Evolutionary conservation across 1,140 invertebrate species (phyloP), one percentile per base, ranked within the genome.

Genomic region (Apis laboriosa): DNA sequence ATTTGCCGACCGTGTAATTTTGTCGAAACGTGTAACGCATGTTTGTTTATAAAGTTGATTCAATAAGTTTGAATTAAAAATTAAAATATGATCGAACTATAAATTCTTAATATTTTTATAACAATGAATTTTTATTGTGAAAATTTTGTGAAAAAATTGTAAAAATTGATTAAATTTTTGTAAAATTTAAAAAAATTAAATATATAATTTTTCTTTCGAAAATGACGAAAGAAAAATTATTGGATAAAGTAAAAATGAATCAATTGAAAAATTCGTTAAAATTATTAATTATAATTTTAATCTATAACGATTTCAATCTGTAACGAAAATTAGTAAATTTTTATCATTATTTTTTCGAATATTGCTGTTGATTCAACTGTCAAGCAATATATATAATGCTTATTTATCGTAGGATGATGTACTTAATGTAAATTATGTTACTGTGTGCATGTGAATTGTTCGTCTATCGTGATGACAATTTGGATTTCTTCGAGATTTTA

Each of bases 401-500:
- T 76, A 68, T 68, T 81, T 76, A 43, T 68, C 63, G 53, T 68
- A 9, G 1, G 24, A 56, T 21, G 19, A n/a, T 49, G 12, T 77
- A 7, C 76, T 28, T 61, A 13, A 72, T 60, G 34, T 72, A 72
- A 43, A 51, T 63, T 53, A 60, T 58, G 63, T 15, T 19, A 51
- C 24, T 5, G 3, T 60, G 63, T 49, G 19, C 8, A 28, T 60
- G 12, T 24, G 64, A 81, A n/a, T 13, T 67, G 51, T 77, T 34
- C n/a, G 12, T n/a, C n/a, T 85, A 55, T 53, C 8, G 12, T 34
- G 58, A 85, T 43, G 61, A 68, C 56, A 24, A 17, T 43, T 64
- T 17, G 73, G 24, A 78, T 83, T 84, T 79, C 61, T 79, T 84
- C 76, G 34, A 86, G 76, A 51, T 49, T 49, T 66, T 43, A 43